These are phyloP conservation scores for Drosophila picticornis DNA, from an alignment of 2,888 invertebrate species.

Conservation along the genomic window DNA sequence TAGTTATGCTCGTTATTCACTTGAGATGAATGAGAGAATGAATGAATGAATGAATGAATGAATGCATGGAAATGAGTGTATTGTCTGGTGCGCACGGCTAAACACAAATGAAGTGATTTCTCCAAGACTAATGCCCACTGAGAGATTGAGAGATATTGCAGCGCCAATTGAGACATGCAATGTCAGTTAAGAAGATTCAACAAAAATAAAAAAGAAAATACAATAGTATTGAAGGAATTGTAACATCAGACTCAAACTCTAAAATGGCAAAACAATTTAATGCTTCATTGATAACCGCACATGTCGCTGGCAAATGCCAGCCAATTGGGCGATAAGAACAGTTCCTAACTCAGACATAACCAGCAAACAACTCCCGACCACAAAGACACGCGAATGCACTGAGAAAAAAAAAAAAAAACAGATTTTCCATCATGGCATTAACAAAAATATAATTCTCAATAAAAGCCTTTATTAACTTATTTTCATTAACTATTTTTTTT, in stretches of 20 bases:
- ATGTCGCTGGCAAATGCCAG: conserved; percentile 75
- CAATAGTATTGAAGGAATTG: conserved; percentile 20
- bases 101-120: conserved; percentile 49
- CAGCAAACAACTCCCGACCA: conserved; percentile 6
- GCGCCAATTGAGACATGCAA: conserved; percentile 2
- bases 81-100: conserved; percentile 55
- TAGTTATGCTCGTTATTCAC: conserved; percentile 12
- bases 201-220: background rate
- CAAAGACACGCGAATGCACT: background rate
- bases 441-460: fast-evolving
- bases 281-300: conserved; percentile 79
- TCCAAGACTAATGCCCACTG: conserved; percentile 5
- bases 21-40: conserved; percentile 28
- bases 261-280: conserved; percentile 76
- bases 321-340: conserved; percentile 65
- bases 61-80: conserved; percentile 32
- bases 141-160: conserved; percentile 11
- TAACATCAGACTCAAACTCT: conserved; percentile 49
- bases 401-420: background rate
- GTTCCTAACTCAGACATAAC: conserved; percentile 44
- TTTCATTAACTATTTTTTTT: too few relatives aligned
- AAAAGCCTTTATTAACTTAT: too few relatives aligned
- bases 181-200: conserved; percentile 2
- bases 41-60: conserved; percentile 16
- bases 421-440: background rate